These are phyloP conservation scores for Napeogenes sylphis DNA, from an alignment of 2,888 invertebrate genomes.

Conservation along the genomic window DNA sequence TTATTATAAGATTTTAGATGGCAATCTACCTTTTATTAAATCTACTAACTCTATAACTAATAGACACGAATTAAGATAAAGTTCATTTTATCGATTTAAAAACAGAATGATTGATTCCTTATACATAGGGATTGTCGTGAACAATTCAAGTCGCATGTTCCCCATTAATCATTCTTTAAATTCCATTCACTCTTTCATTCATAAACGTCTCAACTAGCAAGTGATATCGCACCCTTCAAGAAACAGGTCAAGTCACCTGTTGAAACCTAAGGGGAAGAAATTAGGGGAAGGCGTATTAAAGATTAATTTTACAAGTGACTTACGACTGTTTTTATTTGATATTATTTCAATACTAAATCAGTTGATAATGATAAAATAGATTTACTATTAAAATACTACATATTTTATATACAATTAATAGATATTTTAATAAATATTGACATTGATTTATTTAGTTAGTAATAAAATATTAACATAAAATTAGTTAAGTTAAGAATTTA, in stretches of 20 bases:
- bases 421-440: background rate
- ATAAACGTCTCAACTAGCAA: slow-evolving; percentile 24
- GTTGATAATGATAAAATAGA: background rate
- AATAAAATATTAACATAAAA: background rate
- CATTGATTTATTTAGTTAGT: background rate
- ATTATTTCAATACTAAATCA: too few species aligned
- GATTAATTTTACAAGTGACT: slow-evolving; percentile 22
- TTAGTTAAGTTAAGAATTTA: background rate
- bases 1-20: too few species aligned
- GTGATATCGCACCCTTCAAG: slow-evolving; percentile 57
- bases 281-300: slow-evolving; percentile 45
- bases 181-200: slow-evolving; percentile 20
- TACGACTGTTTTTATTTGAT: slow-evolving; percentile 4
- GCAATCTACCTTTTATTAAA: too few species aligned
- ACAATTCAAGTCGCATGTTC: background rate
- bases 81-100: too few species aligned
- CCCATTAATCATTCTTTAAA: slow-evolving; percentile 3
- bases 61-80: too few species aligned
- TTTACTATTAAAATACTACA: too few species aligned
- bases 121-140: too few species aligned
- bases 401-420: background rate
- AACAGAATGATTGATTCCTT: too few species aligned
- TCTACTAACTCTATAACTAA: too few species aligned
- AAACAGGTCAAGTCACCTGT: slow-evolving; percentile 73
- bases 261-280: slow-evolving; percentile 48